Evolutionary conservation across 2,113 vertebrate genomes (phyloP).

Genomic region (Irena cyanogastra): DNA sequence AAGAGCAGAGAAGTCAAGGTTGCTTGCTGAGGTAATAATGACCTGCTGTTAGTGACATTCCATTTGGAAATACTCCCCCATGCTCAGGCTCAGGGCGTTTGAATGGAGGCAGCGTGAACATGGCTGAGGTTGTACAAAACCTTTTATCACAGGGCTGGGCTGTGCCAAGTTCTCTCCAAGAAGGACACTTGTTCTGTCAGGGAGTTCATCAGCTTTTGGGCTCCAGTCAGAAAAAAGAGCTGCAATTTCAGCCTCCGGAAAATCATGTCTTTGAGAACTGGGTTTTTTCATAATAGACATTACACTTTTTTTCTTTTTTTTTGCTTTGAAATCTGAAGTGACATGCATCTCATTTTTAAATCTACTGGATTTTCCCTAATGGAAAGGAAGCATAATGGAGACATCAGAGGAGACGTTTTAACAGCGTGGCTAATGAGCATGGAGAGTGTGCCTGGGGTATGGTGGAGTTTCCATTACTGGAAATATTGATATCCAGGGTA

Average conservation of each 20-base stretch:
- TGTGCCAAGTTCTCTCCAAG: not conserved
- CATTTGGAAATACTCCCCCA: not conserved
- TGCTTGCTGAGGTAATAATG: not conserved
- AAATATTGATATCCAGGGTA: not conserved
- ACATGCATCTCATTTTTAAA: not conserved
- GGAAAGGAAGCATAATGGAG: not conserved
- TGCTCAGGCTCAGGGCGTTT: not conserved
- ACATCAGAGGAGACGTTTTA: rapidly evolving
- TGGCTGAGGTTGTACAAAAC: not conserved
- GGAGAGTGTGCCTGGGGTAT: rapidly evolving
- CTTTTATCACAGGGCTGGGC: not conserved
- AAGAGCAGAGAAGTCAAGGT: not conserved
- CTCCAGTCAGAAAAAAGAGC: not conserved
- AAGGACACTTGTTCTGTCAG: not conserved
- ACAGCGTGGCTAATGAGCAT: not conserved
- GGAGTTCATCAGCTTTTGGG: not conserved
- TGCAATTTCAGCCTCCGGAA: not conserved
- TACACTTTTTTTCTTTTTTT: not conserved
- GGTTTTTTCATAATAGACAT: not conserved
- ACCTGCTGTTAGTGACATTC: not conserved
- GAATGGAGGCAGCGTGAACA: not conserved
- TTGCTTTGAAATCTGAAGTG: not conserved
- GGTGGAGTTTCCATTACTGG: not conserved
- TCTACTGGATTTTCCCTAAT: not conserved
- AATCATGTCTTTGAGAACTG: not conserved